Evolutionary conservation across 2,888 invertebrate genomes (phyloP).

Genomic region (Euplexia lucipara): DNA sequence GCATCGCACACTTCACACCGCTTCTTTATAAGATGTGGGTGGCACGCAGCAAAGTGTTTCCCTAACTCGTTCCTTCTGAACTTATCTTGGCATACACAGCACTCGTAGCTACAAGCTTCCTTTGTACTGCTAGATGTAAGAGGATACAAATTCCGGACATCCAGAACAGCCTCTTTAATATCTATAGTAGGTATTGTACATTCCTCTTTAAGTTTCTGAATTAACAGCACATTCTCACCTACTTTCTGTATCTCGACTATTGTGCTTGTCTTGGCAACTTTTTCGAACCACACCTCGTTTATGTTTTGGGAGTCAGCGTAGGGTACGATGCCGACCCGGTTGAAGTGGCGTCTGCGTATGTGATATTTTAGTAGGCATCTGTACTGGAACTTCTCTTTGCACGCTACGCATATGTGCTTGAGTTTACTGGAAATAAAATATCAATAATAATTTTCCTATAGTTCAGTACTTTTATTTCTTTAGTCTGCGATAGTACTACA

Average conservation of each 20-base stretch:
- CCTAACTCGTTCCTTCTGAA: accelerated
- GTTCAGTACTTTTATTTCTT: no score
- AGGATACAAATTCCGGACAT: constrained; percentile 64
- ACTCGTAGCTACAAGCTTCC: neutral
- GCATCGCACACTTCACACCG: neutral
- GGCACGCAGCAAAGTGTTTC: neutral
- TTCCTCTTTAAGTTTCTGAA: constrained; percentile 67
- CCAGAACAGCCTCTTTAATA: constrained; percentile 46
- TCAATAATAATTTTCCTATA: no score
- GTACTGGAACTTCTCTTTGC: constrained; percentile 63
- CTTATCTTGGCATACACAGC: neutral
- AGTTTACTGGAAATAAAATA: constrained; percentile 28
- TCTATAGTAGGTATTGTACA: constrained; percentile 51
- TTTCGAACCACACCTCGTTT: constrained; percentile 81
- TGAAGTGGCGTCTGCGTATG: constrained; percentile 76
- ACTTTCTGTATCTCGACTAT: constrained; percentile 78
- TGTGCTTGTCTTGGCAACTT: constrained; percentile 71
- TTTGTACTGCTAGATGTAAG: neutral
- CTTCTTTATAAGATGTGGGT: neutral
- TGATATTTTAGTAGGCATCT: constrained; percentile 69
- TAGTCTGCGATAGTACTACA: no score
- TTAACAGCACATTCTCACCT: constrained; percentile 68
- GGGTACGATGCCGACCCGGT: constrained; percentile 66
- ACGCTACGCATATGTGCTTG: constrained; percentile 67
- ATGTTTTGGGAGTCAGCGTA: constrained; percentile 69